phyloP scores from a whole-genome alignment of 2,113 vertebrate genomes.

The Pantherophis guttatus region DNA sequence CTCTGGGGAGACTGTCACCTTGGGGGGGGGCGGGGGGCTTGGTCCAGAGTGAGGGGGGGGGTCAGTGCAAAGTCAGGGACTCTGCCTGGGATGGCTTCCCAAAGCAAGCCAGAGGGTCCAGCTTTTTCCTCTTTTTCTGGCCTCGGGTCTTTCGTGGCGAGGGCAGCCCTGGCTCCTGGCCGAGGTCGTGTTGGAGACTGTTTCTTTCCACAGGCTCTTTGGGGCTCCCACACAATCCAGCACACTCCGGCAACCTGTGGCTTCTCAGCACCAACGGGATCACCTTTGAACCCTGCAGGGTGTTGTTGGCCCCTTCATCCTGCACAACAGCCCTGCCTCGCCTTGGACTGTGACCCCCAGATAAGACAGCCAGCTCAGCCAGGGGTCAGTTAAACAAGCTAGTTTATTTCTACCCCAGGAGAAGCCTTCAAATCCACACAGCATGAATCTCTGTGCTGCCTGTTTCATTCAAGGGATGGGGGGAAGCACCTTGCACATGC shows the following conservation, averaged over 20 bases:
- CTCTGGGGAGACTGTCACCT: not conserved
- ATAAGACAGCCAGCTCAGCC: not conserved
- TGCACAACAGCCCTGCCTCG: not conserved
- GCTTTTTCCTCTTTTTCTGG: not conserved
- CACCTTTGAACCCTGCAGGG: not conserved
- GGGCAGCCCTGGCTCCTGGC: not conserved
- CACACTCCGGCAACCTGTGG: not conserved
- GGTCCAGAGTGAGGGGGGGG: not conserved
- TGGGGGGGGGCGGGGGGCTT: not conserved
- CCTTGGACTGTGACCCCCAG: conserved; percentile 24
- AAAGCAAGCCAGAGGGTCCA: not conserved
- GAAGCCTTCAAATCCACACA: not conserved
- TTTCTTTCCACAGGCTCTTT: not conserved
- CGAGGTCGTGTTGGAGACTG: not conserved
- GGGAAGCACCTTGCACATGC: not conserved
- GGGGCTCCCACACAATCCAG: not conserved
- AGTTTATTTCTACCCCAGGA: not conserved
- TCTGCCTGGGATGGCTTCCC: not conserved
- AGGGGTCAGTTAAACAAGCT: not conserved
- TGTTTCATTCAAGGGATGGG: not conserved
- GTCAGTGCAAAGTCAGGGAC: not conserved
- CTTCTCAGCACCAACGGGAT: not conserved
- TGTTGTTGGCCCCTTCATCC: not conserved
- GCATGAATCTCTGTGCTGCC: no score
- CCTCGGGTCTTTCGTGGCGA: not conserved